These are phyloP conservation scores for Calephelis perditalis DNA, from an alignment of 2,888 invertebrate genomes.

Conservation along the genomic window DNA sequence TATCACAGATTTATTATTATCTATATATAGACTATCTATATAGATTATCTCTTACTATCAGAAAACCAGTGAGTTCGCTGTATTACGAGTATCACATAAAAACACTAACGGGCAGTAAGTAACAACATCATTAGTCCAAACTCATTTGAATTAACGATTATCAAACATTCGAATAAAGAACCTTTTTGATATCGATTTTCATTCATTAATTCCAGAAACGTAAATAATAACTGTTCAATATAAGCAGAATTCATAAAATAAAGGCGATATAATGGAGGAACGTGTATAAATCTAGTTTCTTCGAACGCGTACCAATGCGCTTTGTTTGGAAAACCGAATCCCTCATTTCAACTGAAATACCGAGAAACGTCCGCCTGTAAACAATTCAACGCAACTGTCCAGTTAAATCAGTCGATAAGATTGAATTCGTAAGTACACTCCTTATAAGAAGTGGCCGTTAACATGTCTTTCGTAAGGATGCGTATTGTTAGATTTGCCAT, in stretches of 20 bases:
- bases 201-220: not conserved
- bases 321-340: conserved; percentile 58
- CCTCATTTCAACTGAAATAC: conserved; percentile 47
- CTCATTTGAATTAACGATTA: too few species aligned
- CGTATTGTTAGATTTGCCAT: too few species aligned
- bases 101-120: too few species aligned
- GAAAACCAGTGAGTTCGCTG: too few species aligned
- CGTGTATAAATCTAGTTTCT: conserved; percentile 19
- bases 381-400: conserved; percentile 1
- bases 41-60: too few species aligned
- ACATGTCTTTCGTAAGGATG: too few species aligned
- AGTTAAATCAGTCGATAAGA: conserved; percentile 1
- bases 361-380: conserved; percentile 33
- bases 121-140: too few species aligned
- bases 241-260: not conserved
- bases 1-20: too few species aligned
- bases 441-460: not conserved
- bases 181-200: too few species aligned
- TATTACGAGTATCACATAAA: too few species aligned
- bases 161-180: too few species aligned
- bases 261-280: conserved; percentile 6
- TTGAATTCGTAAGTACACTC: conserved; percentile 2
- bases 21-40: too few species aligned
- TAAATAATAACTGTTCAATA: conserved; percentile 3
- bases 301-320: conserved; percentile 31